Percentiles rank a stretch among this genome's conserved stretches.
These are phyloP conservation scores for Drosophila leonis DNA, from an alignment of 2,888 invertebrate genomes.

Conservation along the genomic window DNA sequence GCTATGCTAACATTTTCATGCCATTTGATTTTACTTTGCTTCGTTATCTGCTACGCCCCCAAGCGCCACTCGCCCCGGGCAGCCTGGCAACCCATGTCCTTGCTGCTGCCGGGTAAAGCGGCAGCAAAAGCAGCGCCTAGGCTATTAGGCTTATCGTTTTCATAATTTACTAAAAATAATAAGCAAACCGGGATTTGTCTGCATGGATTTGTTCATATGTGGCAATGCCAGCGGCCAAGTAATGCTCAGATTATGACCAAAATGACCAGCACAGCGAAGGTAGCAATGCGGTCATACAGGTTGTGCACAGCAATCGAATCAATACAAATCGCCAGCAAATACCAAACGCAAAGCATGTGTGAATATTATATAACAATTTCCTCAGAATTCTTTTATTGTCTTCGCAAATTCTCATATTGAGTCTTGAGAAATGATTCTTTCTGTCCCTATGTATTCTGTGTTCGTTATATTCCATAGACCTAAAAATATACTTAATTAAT, in stretches of 20 bases:
- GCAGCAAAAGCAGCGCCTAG: constrained; percentile 1
- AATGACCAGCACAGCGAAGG: constrained; percentile 31
- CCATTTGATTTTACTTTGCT: constrained; percentile 63
- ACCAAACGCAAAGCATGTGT: not conserved
- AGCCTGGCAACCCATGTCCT: constrained; percentile 55
- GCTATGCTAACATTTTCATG: constrained; percentile 61
- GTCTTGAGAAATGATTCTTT: too few species aligned
- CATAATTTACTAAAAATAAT: constrained; percentile 72
- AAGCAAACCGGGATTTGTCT: constrained; percentile 52
- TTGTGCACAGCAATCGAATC: constrained; percentile 1
- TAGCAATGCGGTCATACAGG: constrained; percentile 35
- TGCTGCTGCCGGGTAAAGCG: constrained; percentile 7
- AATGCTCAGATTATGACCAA: constrained; percentile 48
- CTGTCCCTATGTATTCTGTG: too few species aligned
- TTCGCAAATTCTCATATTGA: not conserved
- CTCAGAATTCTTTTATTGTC: not conserved
- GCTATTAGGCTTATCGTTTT: constrained; percentile 65
- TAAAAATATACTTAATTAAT: too few species aligned
- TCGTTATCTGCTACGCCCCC: constrained; percentile 41
- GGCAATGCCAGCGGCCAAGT: constrained; percentile 42
- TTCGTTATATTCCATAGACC: too few species aligned
- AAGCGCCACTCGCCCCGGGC: constrained; percentile 11
- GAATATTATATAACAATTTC: not conserved
- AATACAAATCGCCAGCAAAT: not conserved
- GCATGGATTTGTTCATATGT: constrained; percentile 17